phyloP scores from a whole-genome alignment of 2,113 vertebrate genomes.

The Engraulis encrasicolus region DNA sequence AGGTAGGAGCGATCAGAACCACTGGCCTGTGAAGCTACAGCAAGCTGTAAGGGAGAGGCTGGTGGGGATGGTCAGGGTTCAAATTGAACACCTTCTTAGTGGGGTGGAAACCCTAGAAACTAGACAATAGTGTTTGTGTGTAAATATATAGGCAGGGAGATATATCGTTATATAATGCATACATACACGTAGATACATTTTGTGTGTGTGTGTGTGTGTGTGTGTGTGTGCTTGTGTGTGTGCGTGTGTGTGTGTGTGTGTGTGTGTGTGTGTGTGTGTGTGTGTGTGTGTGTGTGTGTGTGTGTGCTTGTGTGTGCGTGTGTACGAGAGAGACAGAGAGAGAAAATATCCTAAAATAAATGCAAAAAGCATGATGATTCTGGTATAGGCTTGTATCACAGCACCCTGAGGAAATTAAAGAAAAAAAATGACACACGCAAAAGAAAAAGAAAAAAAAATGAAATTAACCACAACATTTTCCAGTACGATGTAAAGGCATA shows the following conservation, averaged over 20 bases:
- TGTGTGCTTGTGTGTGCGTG: constrained; percentile 52
- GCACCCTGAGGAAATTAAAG: constrained; percentile 80
- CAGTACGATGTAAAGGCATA: constrained; percentile 81
- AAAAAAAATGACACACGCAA: no score
- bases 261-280: constrained; percentile 32
- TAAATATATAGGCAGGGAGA: constrained; percentile 71
- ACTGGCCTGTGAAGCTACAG: constrained; percentile 74
- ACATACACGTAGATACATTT: constrained; percentile 69
- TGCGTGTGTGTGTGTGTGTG: constrained; percentile 37
- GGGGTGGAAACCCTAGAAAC: constrained; percentile 62
- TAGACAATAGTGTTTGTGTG: constrained; percentile 62
- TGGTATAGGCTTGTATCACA: constrained; percentile 76
- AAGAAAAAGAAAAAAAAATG: constrained; percentile 61
- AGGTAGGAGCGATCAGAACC: constrained; percentile 73
- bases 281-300: constrained; percentile 34
- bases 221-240: constrained; percentile 46
- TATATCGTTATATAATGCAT: constrained; percentile 54
- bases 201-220: constrained; percentile 52
- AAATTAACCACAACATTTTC: constrained; percentile 74
- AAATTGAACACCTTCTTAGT: constrained; percentile 47
- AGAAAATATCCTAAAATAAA: constrained; percentile 69
- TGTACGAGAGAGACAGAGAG: no score
- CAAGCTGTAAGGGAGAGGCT: constrained; percentile 74
- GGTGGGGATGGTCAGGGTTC: constrained; percentile 58
- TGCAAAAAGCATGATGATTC: constrained; percentile 74